A percentile compares a stretch with the other conserved stretches of the same genome.
These are phyloP conservation scores for Caenorhabditis sinica DNA, from an alignment of 2,888 invertebrate genomes.

Conservation along the genomic window DNA sequence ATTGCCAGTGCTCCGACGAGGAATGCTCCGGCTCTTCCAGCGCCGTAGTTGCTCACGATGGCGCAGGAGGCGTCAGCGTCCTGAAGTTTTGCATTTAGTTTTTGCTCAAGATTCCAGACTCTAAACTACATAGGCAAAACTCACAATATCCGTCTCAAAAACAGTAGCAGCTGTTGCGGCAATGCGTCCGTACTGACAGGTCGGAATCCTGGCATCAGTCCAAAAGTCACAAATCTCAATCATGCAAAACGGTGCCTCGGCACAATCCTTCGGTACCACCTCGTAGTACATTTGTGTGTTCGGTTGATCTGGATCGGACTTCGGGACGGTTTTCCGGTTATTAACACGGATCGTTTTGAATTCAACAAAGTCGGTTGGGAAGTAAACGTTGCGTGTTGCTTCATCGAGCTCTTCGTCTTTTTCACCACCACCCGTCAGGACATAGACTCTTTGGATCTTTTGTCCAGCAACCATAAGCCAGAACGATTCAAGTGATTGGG, in stretches of 20 bases:
- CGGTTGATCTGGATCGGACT: slow-evolving; percentile 27
- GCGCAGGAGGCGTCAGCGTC: slow-evolving; percentile 42
- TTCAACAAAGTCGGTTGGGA: slow-evolving; percentile 46
- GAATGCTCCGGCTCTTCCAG: slow-evolving; percentile 48
- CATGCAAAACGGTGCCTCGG: slow-evolving; percentile 58
- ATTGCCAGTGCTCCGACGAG: slow-evolving; percentile 44
- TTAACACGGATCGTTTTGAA: slow-evolving; percentile 54
- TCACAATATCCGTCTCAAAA: slow-evolving; percentile 58
- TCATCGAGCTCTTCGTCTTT: slow-evolving; percentile 42
- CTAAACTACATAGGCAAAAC: background rate
- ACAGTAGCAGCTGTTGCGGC: slow-evolving; percentile 38
- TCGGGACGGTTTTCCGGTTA: slow-evolving; percentile 20
- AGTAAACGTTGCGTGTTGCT: slow-evolving; percentile 10
- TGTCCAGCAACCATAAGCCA: slow-evolving; percentile 47
- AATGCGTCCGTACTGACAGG: background rate
- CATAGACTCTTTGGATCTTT: slow-evolving; percentile 47
- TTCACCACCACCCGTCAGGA: background rate
- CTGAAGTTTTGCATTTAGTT: slow-evolving; percentile 11
- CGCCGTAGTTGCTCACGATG: slow-evolving; percentile 48
- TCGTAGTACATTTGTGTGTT: slow-evolving; percentile 52
- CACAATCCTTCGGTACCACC: slow-evolving; percentile 56
- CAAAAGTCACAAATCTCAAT: slow-evolving; percentile 60
- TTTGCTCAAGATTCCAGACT: background rate
- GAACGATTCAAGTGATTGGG: slow-evolving; percentile 26
- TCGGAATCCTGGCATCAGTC: slow-evolving; percentile 49